These are phyloP conservation scores for Gastracanthus pulcherrimus DNA, from an alignment of 2,888 invertebrate species.

Conservation along the genomic window DNA sequence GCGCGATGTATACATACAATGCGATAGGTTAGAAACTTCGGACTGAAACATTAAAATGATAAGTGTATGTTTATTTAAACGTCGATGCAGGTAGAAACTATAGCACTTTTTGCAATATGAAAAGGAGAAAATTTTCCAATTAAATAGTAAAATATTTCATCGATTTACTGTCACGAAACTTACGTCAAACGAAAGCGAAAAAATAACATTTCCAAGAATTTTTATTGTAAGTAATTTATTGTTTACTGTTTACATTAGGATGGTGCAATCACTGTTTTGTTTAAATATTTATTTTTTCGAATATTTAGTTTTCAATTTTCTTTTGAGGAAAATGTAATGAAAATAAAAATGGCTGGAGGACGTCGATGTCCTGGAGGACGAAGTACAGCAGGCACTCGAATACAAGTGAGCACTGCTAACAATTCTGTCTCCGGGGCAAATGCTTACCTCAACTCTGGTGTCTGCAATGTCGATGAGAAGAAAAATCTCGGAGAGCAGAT, in stretches of 20 bases:
- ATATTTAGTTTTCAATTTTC: too few relatives aligned
- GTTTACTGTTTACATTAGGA: not conserved
- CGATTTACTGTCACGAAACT: not conserved
- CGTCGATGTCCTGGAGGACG: slow-evolving; percentile 71
- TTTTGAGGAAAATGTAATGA: slow-evolving; percentile 52
- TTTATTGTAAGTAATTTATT: not conserved
- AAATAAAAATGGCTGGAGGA: slow-evolving; percentile 71
- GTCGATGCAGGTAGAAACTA: not conserved
- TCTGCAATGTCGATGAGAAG: slow-evolving; percentile 67
- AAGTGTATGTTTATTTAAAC: slow-evolving; percentile 30
- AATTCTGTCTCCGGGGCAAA: slow-evolving; percentile 38
- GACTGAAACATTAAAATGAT: slow-evolving; percentile 29
- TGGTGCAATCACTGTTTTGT: too few relatives aligned
- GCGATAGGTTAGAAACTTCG: not conserved
- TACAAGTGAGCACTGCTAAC: slow-evolving; percentile 71
- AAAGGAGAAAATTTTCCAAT: slow-evolving; percentile 33
- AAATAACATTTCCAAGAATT: not conserved
- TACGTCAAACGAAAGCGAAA: not conserved
- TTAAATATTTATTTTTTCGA: too few relatives aligned
- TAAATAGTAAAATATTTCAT: not conserved
- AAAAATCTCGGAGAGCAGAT: slow-evolving; percentile 64
- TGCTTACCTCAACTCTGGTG: slow-evolving; percentile 6
- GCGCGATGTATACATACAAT: not conserved
- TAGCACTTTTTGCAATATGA: slow-evolving; percentile 17
- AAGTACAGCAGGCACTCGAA: slow-evolving; percentile 69